Evolutionary conservation across 2,797 vertebrate species (phyloP), one percentile per base, ranked within the genome.

Genomic region (Thaleichthys pacificus): DNA sequence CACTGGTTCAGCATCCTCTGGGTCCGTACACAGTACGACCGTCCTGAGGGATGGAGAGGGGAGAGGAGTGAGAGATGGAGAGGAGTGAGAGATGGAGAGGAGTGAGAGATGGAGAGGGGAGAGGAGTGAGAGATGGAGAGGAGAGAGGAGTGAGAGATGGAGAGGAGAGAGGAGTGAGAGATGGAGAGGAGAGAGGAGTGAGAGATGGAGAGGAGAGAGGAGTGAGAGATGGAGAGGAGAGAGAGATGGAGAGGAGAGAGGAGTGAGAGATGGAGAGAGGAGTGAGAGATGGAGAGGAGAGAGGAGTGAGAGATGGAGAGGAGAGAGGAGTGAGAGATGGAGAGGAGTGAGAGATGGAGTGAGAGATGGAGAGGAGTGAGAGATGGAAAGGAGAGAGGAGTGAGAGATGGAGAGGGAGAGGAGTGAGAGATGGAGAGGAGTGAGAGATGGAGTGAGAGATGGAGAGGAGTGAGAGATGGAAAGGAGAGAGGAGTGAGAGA

Each of bases 1-100:
- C 97, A 99, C 82, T 99, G 97, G 86, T 97, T 98, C 73, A 99
- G 81, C 96, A 97, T 98, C 89, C 97, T 93, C 80, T 97, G 97
- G 22, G 96, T 97, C 82, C 95, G 93, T 76, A 98, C 96, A 2
- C 97, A 98, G 88, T 98, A 98, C 0, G 97, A 98, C 71, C 96
- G 96, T 66, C 96, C 97, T 99, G 77, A 8, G 17, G 32, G 42
- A 47, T 47, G 42, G 11, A 42, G 38, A 42, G 35, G 7, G 3
- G 5, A 17, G 19, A 54, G 51, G 19, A n/a, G 19, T 4, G 19
- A 19, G 51, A n/a, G 5, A 8, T 11, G 38, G 9, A 42, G 38
- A 11, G 19, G 51, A n/a, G 19, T 4, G 51, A n/a, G 66, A 30
- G 38, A 12, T 11, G 38, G 8, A 12, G 38, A 42, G 38, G 38